Base-by-base conservation (phyloP, 2,888 invertebrate genomes). In the Piscicola geometra region DNA sequence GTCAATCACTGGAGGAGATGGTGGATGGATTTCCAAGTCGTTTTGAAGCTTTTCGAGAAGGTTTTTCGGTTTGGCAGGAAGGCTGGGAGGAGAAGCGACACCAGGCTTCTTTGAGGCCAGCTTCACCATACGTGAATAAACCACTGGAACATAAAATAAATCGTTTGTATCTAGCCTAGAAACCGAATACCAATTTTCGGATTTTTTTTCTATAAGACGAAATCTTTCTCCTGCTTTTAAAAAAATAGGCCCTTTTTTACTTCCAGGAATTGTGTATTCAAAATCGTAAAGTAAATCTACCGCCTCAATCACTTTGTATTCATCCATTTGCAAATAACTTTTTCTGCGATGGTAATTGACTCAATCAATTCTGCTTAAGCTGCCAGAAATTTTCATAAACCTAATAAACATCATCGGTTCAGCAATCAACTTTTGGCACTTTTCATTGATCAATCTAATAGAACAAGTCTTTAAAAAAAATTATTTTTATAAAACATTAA, bases 31-130 rank as follows among this genome's bases (percentile, higher is more conserved):
- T 47, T 71, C 56, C 30, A 50, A 52, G 3, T 71, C 71, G 15
- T 52, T 71, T 47, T 52, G 50, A 25, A 71, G 25, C 33, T 52
- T 41, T 71, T 71, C 50, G 18, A 71, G 47, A 32, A 71, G 71
- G 33, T 71, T 71, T 32, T 71, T 71, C 1, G 71, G 71, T 32
- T 71, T 71, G n/a, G 32, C n/a, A n/a, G 71, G 71, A n/a, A 52
- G 52, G 25, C 33, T 71, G 25, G 71, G 71, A 71, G 71, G 71
- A 25, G 32, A n/a, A n/a, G n/a, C 30, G 28, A 18, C 21, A 32
- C 15, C 56, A 25, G 71, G 71, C 28, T 52, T 47, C 15, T 47
- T 15, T 67, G 28, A 9, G 3, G 67, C 30, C 25, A 25, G 60
- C 30, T 32, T 33, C 18, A 71, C 50, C 0, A 52, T 30, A 15